Evolutionary conservation across 2,113 vertebrate genomes (phyloP).

Genomic region (Phainopepla nitens): DNA sequence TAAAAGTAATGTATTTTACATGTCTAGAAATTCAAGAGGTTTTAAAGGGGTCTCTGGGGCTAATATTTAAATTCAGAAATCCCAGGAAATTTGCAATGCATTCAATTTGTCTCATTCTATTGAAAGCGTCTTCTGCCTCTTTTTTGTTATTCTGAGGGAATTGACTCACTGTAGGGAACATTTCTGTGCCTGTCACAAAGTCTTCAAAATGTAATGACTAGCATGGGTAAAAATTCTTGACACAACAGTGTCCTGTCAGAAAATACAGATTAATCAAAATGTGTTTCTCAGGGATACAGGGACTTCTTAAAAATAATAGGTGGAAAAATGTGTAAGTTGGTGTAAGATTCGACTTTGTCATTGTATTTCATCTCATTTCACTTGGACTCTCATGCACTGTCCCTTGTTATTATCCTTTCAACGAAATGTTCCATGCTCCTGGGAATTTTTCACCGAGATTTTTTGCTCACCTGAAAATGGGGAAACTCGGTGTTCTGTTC

Average conservation of each 20-base stretch:
- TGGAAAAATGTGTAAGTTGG: not conserved
- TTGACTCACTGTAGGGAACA: not conserved
- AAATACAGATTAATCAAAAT: not conserved
- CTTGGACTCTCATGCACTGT: not conserved
- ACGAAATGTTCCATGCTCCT: not conserved
- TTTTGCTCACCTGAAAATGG: not conserved
- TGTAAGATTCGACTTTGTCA: not conserved
- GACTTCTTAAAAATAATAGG: not conserved
- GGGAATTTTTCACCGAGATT: not conserved
- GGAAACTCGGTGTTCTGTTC: not conserved
- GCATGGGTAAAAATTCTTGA: not conserved
- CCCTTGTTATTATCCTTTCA: not conserved
- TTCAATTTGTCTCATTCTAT: not conserved
- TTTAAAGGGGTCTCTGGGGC: not conserved
- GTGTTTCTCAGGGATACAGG: not conserved
- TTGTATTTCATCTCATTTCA: not conserved
- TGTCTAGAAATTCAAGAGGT: not conserved
- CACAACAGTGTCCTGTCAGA: not conserved
- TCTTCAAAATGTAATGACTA: not conserved
- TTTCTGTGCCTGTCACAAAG: not conserved
- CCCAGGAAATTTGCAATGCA: not conserved
- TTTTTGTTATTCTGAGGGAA: not conserved
- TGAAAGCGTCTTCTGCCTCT: not conserved
- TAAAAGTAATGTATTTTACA: not conserved
- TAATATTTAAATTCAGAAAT: constrained; percentile 36